Evolutionary conservation across 2,113 vertebrate genomes (phyloP).

Genomic region (Dipodomys stephensi): DNA sequence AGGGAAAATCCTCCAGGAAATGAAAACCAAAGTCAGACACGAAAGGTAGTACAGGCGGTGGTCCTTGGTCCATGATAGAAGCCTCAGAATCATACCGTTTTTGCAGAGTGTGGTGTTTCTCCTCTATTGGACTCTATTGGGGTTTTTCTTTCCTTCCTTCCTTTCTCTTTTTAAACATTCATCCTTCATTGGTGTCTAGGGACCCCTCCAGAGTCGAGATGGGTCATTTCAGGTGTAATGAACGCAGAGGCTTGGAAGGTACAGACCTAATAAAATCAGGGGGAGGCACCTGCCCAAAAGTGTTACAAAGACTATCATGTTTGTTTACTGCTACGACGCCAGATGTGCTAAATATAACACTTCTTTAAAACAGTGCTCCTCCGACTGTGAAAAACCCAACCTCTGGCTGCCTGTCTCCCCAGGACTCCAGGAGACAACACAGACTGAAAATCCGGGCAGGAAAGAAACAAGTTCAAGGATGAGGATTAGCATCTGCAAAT

Average conservation of each 20-base stretch:
- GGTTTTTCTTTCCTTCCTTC: not conserved
- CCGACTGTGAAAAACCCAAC: conserved; percentile 64
- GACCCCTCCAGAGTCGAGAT: conserved; percentile 44
- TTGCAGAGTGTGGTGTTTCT: conserved; percentile 43
- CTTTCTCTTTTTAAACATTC: conserved; percentile 57
- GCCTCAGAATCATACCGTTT: conserved; percentile 43
- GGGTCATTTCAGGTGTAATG: conserved; percentile 73
- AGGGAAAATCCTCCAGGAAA: conserved; percentile 52
- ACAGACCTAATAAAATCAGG: not conserved
- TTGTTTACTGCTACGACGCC: conserved; percentile 72
- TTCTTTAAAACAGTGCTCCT: conserved; percentile 77
- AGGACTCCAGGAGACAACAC: conserved; percentile 43
- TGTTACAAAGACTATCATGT: conserved; percentile 73
- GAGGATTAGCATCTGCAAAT: conserved; percentile 79
- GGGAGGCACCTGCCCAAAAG: conserved; percentile 68
- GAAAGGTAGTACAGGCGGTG: conserved; percentile 18
- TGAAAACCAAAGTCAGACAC: not conserved
- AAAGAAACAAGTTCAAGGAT: conserved; percentile 46
- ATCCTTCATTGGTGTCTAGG: conserved; percentile 70
- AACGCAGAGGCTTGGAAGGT: conserved; percentile 49
- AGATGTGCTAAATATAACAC: conserved; percentile 73
- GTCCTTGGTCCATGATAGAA: conserved; percentile 43
- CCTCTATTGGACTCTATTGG: conserved; percentile 29
- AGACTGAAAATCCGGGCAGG: conserved; percentile 43
- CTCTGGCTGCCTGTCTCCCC: conserved; percentile 72